phyloP scores from a whole-genome alignment of 2,113 vertebrate genomes.

The Micromys minutus region DNA sequence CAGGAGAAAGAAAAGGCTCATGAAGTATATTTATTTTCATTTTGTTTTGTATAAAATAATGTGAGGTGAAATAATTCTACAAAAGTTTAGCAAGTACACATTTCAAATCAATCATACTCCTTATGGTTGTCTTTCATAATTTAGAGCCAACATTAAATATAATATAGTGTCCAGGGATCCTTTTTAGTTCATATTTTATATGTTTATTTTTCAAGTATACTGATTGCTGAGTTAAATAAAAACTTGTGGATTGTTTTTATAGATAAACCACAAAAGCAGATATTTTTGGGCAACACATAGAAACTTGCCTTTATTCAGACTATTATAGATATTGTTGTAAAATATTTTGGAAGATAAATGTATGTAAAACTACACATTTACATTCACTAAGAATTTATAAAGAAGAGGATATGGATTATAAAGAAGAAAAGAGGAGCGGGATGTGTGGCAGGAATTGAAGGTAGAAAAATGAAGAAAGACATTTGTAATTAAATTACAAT shows the following conservation, averaged over 20 bases:
- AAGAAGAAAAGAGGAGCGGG: not conserved
- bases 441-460: not conserved
- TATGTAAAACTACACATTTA: not conserved
- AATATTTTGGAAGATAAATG: not conserved
- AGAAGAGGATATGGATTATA: not conserved
- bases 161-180: not conserved
- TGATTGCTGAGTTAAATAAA: not conserved
- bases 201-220: not conserved
- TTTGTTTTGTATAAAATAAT: constrained; percentile 24
- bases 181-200: not conserved
- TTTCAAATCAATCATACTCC: constrained; percentile 32
- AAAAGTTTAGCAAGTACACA: not conserved
- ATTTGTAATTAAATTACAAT: not conserved
- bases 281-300: not conserved
- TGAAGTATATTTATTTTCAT: not conserved
- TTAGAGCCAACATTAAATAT: constrained; percentile 20
- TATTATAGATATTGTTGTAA: not conserved
- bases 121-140: not conserved
- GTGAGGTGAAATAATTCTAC: not conserved
- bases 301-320: not conserved
- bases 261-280: not conserved
- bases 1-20: constrained; percentile 22
- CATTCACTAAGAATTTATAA: not conserved
- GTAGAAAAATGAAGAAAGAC: not conserved
- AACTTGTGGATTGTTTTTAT: not conserved